A percentile compares a stretch with the other conserved stretches of the same genome.
Conservation (phyloP, 2,888 invertebrate species). For the Xestia c-nigrum region DNA sequence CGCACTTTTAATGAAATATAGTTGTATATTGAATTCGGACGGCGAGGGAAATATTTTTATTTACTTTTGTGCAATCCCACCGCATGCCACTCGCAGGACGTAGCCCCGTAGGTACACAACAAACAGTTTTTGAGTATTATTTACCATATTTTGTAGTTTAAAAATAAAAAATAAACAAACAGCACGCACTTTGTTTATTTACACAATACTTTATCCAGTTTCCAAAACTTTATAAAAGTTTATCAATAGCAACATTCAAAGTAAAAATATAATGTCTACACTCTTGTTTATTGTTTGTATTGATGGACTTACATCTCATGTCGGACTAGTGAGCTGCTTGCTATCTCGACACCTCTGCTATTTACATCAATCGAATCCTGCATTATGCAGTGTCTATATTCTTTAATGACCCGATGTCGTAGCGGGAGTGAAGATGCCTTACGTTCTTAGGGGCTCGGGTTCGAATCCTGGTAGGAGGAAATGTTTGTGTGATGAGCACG, state of each 20-base stretch:
- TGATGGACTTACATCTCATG: not conserved
- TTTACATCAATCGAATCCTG: not conserved
- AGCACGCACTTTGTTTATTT: not conserved
- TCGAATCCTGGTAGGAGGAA: no score
- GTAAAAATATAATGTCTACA: not conserved
- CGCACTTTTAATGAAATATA: conserved; percentile 37
- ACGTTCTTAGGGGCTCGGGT: no score
- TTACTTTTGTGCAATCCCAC: conserved; percentile 6
- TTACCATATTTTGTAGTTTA: not conserved
- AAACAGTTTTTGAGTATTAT: not conserved
- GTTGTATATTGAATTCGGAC: conserved; percentile 27
- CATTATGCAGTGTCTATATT: not conserved
- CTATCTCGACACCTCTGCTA: not conserved
- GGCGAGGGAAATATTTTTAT: conserved; percentile 13
- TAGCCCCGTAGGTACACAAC: not conserved
- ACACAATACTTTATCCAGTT: not conserved
- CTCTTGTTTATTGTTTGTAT: not conserved
- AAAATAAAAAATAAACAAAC: not conserved
- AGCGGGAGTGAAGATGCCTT: no score
- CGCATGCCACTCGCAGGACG: not conserved
- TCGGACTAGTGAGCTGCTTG: not conserved
- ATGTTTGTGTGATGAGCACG: no score
- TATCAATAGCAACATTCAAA: not conserved
- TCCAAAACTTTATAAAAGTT: not conserved
- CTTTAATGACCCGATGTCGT: no score